Evolutionary conservation across 2,797 vertebrate species (phyloP), one percentile per base, ranked within the genome.

Genomic region (Siniperca obscura): DNA sequence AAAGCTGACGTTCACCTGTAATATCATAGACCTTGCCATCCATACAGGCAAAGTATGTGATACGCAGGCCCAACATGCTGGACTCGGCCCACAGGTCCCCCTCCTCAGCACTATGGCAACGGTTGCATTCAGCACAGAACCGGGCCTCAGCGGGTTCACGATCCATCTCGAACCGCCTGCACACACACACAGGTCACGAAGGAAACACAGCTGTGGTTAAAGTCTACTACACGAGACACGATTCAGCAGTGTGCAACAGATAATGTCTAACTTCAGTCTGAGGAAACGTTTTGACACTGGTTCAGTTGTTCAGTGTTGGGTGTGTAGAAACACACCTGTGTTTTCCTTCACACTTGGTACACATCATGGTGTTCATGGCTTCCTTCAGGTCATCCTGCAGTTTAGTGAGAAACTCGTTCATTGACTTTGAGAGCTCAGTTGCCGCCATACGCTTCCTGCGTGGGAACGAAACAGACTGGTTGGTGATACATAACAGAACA

Each of bases 361-460:
- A 98, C 96, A 97, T 97, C 98, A 98, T 98, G 72, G 97, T 98
- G 94, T 98, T 98, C 97, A 99, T 98, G 90, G 97, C 98, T 83
- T 98, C 98, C 78, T 96, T 97, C 88, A 99, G 95, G 86, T 98
- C 97, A 22, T 98, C 98, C 93, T 98, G 98, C 86, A 99, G 96
- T 85, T 97, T 97, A 66, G 95, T 96, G 78, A 99, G 95, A 90
- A 99, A 97, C 83, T 98, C 97, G 0, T 97, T 97, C 96, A 99
- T 96, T 40, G 98, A 98, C 76, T 96, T 96, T 3, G 96, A 96
- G 86, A 99, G 95, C 85, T 99, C 98, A 0, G 96, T 97, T 60
- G 97, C 96, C 7, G 98, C 97, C 97, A 97, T 96, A 57, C 94
- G 96, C 89, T 98, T 98, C 91, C 98, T 99, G 92, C 4, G 14